phyloP scores from a whole-genome alignment of 2,888 invertebrate species.

The Lasioglossum malachurum region DNA sequence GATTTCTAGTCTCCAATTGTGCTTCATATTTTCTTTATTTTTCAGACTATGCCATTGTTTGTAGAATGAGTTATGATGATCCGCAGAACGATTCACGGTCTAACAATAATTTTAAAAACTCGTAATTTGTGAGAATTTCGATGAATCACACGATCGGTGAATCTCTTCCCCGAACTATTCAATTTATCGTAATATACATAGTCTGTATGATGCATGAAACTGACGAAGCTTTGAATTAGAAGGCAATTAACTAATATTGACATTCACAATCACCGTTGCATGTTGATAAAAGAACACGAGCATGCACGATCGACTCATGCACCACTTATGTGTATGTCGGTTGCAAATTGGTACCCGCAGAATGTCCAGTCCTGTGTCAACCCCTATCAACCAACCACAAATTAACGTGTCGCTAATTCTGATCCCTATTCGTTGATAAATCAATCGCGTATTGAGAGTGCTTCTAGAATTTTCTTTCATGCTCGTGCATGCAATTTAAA shows the following conservation, averaged over 20 bases:
- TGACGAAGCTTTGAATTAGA: background rate
- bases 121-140: background rate
- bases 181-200: background rate
- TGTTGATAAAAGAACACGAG: background rate
- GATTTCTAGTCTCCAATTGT: background rate
- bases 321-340: slow-evolving; percentile 10
- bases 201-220: background rate
- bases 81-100: background rate
- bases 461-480: background rate
- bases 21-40: background rate
- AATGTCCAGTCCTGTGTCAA: slow-evolving; percentile 48
- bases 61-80: background rate
- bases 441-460: background rate
- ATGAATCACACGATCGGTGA: background rate
- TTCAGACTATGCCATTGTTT: background rate
- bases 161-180: background rate
- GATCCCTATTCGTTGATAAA: background rate
- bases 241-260: slow-evolving; percentile 3
- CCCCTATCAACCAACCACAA: slow-evolving; percentile 46
- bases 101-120: background rate
- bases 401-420: slow-evolving; percentile 51
- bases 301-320: slow-evolving; percentile 27
- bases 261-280: background rate
- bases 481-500: background rate
- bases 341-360: slow-evolving; percentile 63